These are phyloP conservation scores for Crypturellus tataupa DNA, from an alignment of 2,797 vertebrate species.

Conservation along the genomic window DNA sequence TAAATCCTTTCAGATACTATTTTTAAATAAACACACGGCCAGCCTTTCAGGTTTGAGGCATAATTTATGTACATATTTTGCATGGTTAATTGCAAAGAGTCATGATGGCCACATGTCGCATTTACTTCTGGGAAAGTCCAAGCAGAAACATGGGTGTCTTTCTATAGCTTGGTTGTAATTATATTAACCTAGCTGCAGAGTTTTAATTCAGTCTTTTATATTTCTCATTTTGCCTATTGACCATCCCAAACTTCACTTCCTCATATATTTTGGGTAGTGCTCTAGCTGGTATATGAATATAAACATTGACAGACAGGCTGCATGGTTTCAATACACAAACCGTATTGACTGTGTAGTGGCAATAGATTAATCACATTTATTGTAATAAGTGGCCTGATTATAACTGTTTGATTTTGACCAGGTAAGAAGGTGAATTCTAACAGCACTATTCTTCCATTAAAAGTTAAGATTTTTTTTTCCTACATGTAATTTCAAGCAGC, in stretches of 20 bases:
- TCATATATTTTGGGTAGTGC: neutral
- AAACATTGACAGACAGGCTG: neutral
- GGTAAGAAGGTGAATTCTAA: neutral
- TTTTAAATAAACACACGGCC: neutral
- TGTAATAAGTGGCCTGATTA: neutral
- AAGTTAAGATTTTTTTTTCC: neutral
- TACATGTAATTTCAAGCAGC: neutral
- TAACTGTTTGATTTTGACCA: neutral
- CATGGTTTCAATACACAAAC: fast-evolving
- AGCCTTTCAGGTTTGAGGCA: neutral
- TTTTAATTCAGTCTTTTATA: neutral
- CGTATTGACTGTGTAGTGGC: neutral
- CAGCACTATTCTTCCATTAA: neutral
- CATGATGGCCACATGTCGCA: neutral
- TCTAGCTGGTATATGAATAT: neutral
- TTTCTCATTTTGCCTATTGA: neutral
- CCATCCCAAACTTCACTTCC: neutral
- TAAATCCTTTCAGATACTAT: neutral
- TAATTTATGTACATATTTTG: neutral
- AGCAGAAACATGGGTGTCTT: neutral
- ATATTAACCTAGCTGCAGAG: neutral
- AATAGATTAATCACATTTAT: neutral
- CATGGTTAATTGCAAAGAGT: neutral
- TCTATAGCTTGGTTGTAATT: neutral
- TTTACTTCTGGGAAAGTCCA: neutral